Base-by-base conservation (phyloP, 2,113 vertebrate genomes). In the Clarias batrachus region DNA sequence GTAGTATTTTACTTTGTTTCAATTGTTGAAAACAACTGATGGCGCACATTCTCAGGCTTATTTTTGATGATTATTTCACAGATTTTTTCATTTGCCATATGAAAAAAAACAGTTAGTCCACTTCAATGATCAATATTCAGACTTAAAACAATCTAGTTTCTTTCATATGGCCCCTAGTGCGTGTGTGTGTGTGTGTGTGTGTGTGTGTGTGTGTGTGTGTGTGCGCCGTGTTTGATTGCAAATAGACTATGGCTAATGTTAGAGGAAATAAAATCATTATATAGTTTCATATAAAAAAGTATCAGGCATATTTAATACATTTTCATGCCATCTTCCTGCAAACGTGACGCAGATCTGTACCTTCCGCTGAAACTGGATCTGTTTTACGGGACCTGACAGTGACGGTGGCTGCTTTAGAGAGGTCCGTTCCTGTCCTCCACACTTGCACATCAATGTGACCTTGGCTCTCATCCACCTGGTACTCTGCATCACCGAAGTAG, bases 321-420 rank as follows among this genome's bases (percentile, higher is more conserved):
- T 76, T 79, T 59, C 8, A 33, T 79, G 33, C 17, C 4, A 2
- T 0, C 16, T 59, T 19, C 21, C 27, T 57, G 52, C 6, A 59
- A 60, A 23, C 8, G 12, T 13, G 30, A 30, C 23, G 30, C 30
- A 13, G 21, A 57, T 68, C 14, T 94, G 94, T 86, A 98, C 98
- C 97, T 74, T 97, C 95, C 0, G 98, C 98, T 25, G 97, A 97
- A 0, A 92, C 23, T 0, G 95, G 96, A 9, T 97, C 96, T 0
- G 95, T 95, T 83, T 97, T 98, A 86, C 94, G 96, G n/a, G 98
- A 99, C 19, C 96, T 94, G 81, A 98, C 95, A 0, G 96, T 98
- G 82, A 99, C 93, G 0, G 96, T 94, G 0, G 96, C 96, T 0
- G 94, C 60, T 91, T 93, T 96, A 82, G 98, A 97, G 14, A 99